Base-by-base conservation (phyloP, 37 sponge, comb jelly and placozoan genomes). In the Beroe forskalii region DNA sequence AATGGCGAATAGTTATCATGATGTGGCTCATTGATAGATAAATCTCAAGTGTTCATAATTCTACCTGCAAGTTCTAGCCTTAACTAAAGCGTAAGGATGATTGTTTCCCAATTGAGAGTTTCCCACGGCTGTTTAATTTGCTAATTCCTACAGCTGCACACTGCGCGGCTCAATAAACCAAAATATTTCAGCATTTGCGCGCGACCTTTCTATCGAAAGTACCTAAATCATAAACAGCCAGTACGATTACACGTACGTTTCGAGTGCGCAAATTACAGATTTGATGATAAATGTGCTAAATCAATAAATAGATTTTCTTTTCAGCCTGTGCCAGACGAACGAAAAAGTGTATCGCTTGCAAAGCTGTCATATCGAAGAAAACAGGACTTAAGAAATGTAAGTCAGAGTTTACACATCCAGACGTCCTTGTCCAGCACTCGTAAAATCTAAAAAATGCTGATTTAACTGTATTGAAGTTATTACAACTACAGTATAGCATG, bases 261-360 rank as follows among this genome's bases (percentile, higher is more conserved):
- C 32, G 28, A 89, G 24, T 91, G 93, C 36, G 67, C 92, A 14
- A 76, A 33, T 20, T 55, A 12, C 80, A 92, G 1, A 17, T 20
- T 67, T 9, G 17, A 20, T 67, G n/a, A n/a, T n/a, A n/a, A n/a
- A n/a, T n/a, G n/a, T n/a, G 60, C 89, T n/a, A 67, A 72, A 0
- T 40, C 91, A 32, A 62, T 33, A 62, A 36, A 20, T 38, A 25
- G 67, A 32, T 40, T 28, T 19, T 61, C 33, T 30, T 32, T 38
- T 32, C 64, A 94, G 94, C 39, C 0, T 94, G 94, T 90, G 91
- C 91, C 30, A 44, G 76, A 42, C 91, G 93, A 62, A 91, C 91
- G 91, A 90, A 67, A 25, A 72, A 61, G 41, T 94, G 94, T 62
- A 92, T 92, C 62, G 93, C 92, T 32, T 94, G 94, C 41, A 90